Evolutionary conservation across 2,113 vertebrate species (phyloP).

Genomic region (Amphilophus citrinellus): DNA sequence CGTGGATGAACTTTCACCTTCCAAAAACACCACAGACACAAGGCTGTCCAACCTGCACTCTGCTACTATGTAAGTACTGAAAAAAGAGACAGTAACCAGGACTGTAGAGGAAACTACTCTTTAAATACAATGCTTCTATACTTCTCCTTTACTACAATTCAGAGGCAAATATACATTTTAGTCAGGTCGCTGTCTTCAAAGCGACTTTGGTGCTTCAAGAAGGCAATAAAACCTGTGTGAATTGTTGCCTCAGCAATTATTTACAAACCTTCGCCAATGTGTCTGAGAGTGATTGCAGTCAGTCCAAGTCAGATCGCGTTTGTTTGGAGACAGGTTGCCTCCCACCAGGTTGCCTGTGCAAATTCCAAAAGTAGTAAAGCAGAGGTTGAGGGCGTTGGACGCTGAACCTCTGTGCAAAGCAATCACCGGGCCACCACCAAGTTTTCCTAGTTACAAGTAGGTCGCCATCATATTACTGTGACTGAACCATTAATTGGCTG

Average conservation of each 20-base stretch:
- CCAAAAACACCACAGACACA: constrained; percentile 88
- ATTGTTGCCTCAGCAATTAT: no score
- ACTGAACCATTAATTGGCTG: no score
- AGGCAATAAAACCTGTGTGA: no score
- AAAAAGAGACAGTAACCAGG: not conserved
- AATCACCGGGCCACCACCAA: no score
- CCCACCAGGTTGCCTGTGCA: not conserved
- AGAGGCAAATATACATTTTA: not conserved
- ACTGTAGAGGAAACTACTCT: no score
- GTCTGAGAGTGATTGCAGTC: not conserved
- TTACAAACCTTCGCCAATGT: not conserved
- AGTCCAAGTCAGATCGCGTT: not conserved
- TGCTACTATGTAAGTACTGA: constrained; percentile 88
- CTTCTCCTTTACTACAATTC: not conserved
- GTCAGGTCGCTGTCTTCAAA: no score
- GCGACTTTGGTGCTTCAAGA: no score
- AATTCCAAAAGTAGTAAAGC: no score
- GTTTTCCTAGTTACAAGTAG: no score
- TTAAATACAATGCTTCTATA: not conserved
- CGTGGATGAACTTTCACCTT: constrained; percentile 89
- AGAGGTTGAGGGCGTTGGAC: no score
- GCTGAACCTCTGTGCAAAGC: no score
- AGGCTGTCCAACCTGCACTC: constrained; percentile 95
- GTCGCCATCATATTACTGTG: no score
- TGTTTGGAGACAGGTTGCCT: not conserved